phyloP scores from a whole-genome alignment of 2,797 vertebrate genomes.

The Pantherophis alleghaniensis region DNA sequence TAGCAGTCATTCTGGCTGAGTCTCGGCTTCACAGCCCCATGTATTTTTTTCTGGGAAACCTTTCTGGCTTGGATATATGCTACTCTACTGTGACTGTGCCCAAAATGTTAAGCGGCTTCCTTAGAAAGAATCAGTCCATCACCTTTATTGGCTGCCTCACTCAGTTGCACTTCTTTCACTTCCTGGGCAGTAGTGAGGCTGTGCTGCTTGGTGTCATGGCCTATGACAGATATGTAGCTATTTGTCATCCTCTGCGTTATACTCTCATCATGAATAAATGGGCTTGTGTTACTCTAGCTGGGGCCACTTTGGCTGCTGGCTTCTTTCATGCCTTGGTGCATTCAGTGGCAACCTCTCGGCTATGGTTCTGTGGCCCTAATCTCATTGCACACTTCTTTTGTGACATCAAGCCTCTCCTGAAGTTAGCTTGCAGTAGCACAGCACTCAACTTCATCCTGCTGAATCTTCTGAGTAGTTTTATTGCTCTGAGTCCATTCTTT shows the following conservation, averaged over 20 bases:
- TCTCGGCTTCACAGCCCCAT: slow-evolving; percentile 41
- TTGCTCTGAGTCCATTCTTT: slow-evolving; percentile 47
- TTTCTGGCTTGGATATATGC: slow-evolving; percentile 44
- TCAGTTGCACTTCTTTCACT: slow-evolving; percentile 8
- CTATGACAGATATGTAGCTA: slow-evolving; percentile 51
- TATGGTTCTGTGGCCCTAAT: slow-evolving; percentile 44
- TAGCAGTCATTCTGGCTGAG: slow-evolving; percentile 2
- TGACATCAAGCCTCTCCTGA: slow-evolving; percentile 53
- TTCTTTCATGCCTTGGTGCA: slow-evolving; percentile 52
- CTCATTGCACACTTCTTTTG: slow-evolving; percentile 53
- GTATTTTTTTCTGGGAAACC: slow-evolving; percentile 47
- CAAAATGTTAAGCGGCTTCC: slow-evolving; percentile 30
- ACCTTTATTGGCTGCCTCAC: slow-evolving; percentile 18
- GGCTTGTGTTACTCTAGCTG: slow-evolving; percentile 30
- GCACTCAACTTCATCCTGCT: slow-evolving; percentile 47
- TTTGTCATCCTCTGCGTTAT: slow-evolving; percentile 53
- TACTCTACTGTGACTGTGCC: slow-evolving; percentile 34
- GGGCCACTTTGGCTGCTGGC: slow-evolving; percentile 29
- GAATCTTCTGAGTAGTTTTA: slow-evolving; percentile 41
- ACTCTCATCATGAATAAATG: slow-evolving; percentile 29
- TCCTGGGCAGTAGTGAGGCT: neutral
- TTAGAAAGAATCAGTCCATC: slow-evolving; percentile 13
- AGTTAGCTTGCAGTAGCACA: slow-evolving; percentile 46
- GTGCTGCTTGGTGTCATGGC: slow-evolving; percentile 55
- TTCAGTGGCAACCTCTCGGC: slow-evolving; percentile 40